These are phyloP conservation scores for Hypothenemus hampei DNA, from an alignment of 1,140 invertebrate species.

Conservation along the genomic window DNA sequence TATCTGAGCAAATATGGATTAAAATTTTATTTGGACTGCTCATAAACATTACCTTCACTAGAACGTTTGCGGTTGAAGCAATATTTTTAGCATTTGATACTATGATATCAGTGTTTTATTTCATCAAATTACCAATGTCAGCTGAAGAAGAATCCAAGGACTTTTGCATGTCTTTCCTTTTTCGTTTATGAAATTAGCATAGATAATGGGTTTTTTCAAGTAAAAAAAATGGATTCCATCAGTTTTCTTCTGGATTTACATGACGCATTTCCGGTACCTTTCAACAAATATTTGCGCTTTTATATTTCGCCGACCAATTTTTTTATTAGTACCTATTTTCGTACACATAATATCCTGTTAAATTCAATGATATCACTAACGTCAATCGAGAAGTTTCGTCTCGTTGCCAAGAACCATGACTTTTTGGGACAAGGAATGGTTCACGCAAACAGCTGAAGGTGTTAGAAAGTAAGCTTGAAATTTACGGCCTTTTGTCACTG, in stretches of 20 bases:
- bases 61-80: neutral
- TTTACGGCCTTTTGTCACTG: neutral
- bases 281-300: neutral
- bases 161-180: too few species aligned
- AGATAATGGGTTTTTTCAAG: too few species aligned
- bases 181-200: too few species aligned
- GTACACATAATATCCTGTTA: constrained; percentile 5
- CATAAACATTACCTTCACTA: neutral
- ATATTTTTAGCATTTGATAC: too few species aligned
- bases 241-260: too few species aligned
- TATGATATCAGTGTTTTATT: too few species aligned
- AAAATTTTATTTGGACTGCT: constrained; percentile 4
- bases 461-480: constrained; percentile 1
- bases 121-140: too few species aligned
- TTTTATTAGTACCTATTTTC: neutral
- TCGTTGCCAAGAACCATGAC: constrained; percentile 3
- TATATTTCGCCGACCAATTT: neutral
- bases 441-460: constrained; percentile 3
- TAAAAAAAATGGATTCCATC: too few species aligned
- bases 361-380: constrained; percentile 1
- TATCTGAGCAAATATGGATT: constrained; percentile 18
- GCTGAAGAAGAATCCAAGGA: too few species aligned
- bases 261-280: neutral
- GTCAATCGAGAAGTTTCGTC: neutral
- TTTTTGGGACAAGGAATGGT: constrained; percentile 7